A percentile compares a stretch with the other conserved stretches of the same genome.
These are phyloP conservation scores for Brachypteracias leptosomus DNA, from an alignment of 2,113 vertebrate species.

Conservation along the genomic window DNA sequence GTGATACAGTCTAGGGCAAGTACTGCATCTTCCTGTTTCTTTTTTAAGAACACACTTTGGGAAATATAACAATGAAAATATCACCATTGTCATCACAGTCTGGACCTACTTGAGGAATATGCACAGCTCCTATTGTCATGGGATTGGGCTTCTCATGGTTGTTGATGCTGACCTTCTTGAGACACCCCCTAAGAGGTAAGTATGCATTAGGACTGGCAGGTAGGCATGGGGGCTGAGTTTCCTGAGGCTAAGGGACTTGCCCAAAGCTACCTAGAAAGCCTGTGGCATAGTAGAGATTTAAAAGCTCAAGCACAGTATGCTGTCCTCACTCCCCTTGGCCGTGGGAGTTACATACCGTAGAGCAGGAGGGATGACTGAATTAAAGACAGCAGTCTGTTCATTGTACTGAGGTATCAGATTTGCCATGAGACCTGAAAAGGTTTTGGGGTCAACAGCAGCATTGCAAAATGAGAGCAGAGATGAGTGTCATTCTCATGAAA, in stretches of 20 bases:
- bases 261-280: neutral
- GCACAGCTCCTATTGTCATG: neutral
- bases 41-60: neutral
- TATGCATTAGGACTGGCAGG: neutral
- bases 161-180: neutral
- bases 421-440: neutral
- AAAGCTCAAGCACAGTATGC: neutral
- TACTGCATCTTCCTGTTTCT: neutral
- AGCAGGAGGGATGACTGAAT: neutral
- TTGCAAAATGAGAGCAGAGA: neutral
- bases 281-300: neutral
- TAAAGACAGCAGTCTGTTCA: neutral
- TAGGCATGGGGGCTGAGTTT: neutral
- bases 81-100: neutral
- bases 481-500: neutral
- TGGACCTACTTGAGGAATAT: neutral
- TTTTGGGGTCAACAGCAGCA: neutral
- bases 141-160: neutral
- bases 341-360: accelerated
- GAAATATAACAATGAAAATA: neutral
- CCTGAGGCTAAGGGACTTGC: neutral
- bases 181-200: neutral
- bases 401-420: neutral
- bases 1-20: neutral
- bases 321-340: neutral